Base-by-base conservation (phyloP, 2,888 invertebrate genomes). In the Andrena chrysosceles region DNA sequence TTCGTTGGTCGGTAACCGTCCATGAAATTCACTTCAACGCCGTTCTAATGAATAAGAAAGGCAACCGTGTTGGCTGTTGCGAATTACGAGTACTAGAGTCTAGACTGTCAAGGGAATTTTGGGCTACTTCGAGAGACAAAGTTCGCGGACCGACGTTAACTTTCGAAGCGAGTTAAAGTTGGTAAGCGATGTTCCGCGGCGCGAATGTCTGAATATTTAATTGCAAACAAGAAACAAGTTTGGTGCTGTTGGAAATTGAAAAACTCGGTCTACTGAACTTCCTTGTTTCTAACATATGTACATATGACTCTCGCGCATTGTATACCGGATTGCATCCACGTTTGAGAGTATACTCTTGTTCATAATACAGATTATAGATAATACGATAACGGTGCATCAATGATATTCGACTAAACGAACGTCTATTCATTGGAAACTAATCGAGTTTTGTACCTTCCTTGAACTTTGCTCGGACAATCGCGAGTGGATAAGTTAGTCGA, bases 401-500 rank as follows among this genome's bases (percentile, higher is more conserved):
- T 52, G 31, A 54, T 33, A 13, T 31, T 23, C 7, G n/a, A 7
- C 16, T 23, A 7, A 54, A 54, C 23, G 20, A n/a, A 8, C 29
- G 20, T 16, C 23, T 26, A 54, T 56, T 8, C 20, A 5, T 6
- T n/a, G 13, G n/a, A 26, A 2, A 13, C 10, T 33, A 42, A 48
- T 35, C 20, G 2, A 52, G 29, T 42, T 48, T 33, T 31, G 4
- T 48, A n/a, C 23, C 29, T 33, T 69, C 49, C 16, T 76, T 69
- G 69, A 56, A 79, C 35, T 79, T 76, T 69, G 64, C 23, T 3
- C 35, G 20, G 3, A 23, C 2, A n/a, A 64, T n/a, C 5, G 10
- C 33, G 1, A 20, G 20, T 7, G 7, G 5, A 5, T 20, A 23
- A 60, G 8, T 49, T 35, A 49, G 16, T 16, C 23, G 23, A 49